Evolutionary conservation across 2,888 invertebrate species (phyloP), one percentile per base, ranked within the genome.

Genomic region (Apoderus coryli): DNA sequence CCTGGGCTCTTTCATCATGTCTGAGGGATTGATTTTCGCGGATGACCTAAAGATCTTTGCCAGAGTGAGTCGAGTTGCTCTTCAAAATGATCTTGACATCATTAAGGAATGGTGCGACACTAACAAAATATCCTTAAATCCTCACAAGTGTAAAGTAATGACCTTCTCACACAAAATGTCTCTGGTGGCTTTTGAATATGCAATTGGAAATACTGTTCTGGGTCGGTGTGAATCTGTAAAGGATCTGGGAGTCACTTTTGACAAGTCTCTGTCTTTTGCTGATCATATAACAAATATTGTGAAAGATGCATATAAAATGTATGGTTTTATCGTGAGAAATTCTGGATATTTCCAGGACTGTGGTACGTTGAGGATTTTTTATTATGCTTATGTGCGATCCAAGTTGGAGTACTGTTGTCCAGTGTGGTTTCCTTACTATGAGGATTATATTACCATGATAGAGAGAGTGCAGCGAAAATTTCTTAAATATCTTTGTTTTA

Each of bases 381-480:
- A 7, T 19, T 7, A 19, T 19, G 19, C 19, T 6, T 19, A 7
- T 19, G 19, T 19, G n/a, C 19, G 19, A 6, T 19, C 19, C 7
- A 6, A n/a, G 6, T n/a, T 19, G 19, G 19, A 19, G n/a, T 19
- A 19, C n/a, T 6, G 19, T n/a, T 19, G 7, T 6, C n/a, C n/a
- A 19, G n/a, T 19, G 7, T 19, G 19, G 19, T 19, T n/a, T 6
- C 19, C 19, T 19, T 7, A 6, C 19, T 19, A 19, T n/a, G 19
- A 19, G 7, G 6, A 19, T 19, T n/a, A 19, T 19, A n/a, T 19
- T 19, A 19, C n/a, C n/a, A n/a, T n/a, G 6, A n/a, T 19, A 6
- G 19, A 19, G 19, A 19, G 19, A 19, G n/a, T 19, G n/a, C 19
- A 19, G n/a, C 19, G 19, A 19, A 19, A 19, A 19, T 19, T 19